Percentiles rank a stretch among this genome's conserved stretches.
phyloP scores from a whole-genome alignment of 2,888 invertebrate genomes.

The Alloplasta piceator region DNA sequence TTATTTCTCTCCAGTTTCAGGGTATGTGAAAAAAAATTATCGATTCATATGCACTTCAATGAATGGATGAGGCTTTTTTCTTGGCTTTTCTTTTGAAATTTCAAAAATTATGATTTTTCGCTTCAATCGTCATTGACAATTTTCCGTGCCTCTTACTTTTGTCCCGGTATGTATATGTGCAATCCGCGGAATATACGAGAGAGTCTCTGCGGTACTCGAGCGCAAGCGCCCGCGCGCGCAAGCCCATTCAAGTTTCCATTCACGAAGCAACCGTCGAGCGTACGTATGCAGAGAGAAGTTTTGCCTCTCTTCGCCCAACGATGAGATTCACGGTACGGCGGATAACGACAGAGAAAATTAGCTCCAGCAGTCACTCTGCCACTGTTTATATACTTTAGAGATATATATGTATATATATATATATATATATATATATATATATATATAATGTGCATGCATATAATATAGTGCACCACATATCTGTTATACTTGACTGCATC shows the following conservation, averaged over 20 bases:
- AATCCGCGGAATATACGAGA: slow-evolving; percentile 31
- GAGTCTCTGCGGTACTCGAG: slow-evolving; percentile 49
- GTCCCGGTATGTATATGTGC: slow-evolving; percentile 68
- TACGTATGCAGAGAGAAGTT: slow-evolving; percentile 13
- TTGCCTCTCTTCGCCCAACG: slow-evolving; percentile 42
- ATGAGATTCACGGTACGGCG: slow-evolving; percentile 66
- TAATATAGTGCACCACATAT: no score
- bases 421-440: slow-evolving; percentile 37
- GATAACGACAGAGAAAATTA: slow-evolving; percentile 65
- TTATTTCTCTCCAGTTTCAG: no score
- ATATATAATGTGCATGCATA: no score
- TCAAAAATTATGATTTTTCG: slow-evolving; percentile 13
- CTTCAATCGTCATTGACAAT: slow-evolving; percentile 47
- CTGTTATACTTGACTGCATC: slow-evolving; percentile 48
- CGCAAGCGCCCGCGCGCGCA: slow-evolving; percentile 67
- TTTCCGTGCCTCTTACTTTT: slow-evolving; percentile 76
- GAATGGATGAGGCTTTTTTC: no score
- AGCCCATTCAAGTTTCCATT: slow-evolving; percentile 80
- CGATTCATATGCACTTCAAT: no score
- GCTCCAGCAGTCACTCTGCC: slow-evolving; percentile 53
- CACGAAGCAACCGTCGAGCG: slow-evolving; percentile 68
- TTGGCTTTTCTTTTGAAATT: background rate
- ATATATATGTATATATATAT: slow-evolving; percentile 21
- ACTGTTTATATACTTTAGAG: background rate
- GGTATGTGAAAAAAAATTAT: no score